A percentile compares a stretch with the other conserved stretches of the same genome.
These are phyloP conservation scores for Psittacula echo DNA, from an alignment of 2,797 vertebrate species.

Conservation along the genomic window DNA sequence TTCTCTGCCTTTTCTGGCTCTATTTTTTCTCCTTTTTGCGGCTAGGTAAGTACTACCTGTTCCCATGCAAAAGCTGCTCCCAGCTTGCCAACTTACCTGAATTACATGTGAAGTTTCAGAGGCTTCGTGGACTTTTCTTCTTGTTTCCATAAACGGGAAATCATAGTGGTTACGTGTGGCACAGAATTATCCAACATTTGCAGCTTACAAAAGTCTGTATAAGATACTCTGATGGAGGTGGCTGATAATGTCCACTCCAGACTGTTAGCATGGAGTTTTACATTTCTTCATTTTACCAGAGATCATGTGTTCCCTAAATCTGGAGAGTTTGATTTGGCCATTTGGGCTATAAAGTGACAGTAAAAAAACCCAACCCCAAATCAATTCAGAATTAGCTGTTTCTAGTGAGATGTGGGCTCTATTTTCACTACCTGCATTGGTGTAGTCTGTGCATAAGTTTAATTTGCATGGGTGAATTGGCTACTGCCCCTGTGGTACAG, in stretches of 20 bases:
- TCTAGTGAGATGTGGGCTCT: not conserved
- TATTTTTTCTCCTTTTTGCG: conserved; percentile 93
- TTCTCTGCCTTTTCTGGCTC: conserved; percentile 96
- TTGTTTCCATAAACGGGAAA: not conserved
- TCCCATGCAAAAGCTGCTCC: not conserved
- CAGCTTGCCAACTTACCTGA: not conserved
- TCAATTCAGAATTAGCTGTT: not conserved
- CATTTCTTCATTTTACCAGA: not conserved
- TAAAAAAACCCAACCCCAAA: not conserved
- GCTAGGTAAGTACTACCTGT: conserved; percentile 79
- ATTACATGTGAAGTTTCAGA: not conserved
- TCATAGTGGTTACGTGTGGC: not conserved
- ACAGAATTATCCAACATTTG: not conserved
- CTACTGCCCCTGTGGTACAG: not conserved
- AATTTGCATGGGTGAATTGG: not conserved
- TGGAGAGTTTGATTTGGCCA: not conserved
- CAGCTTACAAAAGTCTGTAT: not conserved
- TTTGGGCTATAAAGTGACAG: not conserved
- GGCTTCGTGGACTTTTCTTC: not conserved
- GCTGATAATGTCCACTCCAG: not conserved
- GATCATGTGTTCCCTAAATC: not conserved
- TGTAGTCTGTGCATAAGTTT: not conserved
- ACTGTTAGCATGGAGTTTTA: not conserved
- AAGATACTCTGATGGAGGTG: not conserved
- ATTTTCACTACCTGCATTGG: not conserved